A percentile compares a stretch with the other conserved stretches of the same genome.
Conservation (phyloP, 2,888 invertebrate genomes). For the Melangyna quadrimaculata region DNA sequence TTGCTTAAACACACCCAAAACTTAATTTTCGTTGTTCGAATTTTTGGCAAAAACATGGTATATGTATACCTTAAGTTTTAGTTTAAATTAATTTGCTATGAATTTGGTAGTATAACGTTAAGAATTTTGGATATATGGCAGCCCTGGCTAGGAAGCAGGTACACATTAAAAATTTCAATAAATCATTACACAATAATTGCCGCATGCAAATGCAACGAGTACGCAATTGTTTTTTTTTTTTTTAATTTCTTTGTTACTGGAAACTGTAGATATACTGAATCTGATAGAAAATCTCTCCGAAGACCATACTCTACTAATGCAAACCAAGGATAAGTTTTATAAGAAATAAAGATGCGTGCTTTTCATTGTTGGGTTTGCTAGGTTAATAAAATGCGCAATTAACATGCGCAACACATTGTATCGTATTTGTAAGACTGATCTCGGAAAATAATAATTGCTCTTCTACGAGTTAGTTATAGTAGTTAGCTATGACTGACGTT, state of each 20-base stretch:
- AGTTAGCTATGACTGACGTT: constrained; percentile 11
- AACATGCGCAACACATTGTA: constrained; percentile 40
- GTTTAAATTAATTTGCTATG: no score
- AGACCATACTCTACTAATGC: not conserved
- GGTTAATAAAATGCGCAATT: constrained; percentile 29
- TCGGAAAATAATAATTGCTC: constrained; percentile 41
- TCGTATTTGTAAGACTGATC: constrained; percentile 34
- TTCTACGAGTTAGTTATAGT: not conserved
- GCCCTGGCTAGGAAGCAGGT: not conserved
- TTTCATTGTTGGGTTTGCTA: constrained; percentile 2
- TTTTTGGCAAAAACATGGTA: no score
- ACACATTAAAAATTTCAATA: not conserved
- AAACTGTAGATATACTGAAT: not conserved
- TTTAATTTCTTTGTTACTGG: not conserved
- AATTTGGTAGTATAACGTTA: no score
- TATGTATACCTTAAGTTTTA: no score
- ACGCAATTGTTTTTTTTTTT: not conserved
- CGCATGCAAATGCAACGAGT: not conserved
- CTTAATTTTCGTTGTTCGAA: no score
- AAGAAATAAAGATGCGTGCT: constrained; percentile 25
- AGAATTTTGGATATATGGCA: not conserved
- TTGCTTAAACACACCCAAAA: no score
- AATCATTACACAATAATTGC: constrained; percentile 1
- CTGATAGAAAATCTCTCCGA: not conserved
- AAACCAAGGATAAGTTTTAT: not conserved